A percentile compares a stretch with the other conserved stretches of the same genome.
phyloP scores from a whole-genome alignment of 2,888 invertebrate species.

The Mythimna lalbum region DNA sequence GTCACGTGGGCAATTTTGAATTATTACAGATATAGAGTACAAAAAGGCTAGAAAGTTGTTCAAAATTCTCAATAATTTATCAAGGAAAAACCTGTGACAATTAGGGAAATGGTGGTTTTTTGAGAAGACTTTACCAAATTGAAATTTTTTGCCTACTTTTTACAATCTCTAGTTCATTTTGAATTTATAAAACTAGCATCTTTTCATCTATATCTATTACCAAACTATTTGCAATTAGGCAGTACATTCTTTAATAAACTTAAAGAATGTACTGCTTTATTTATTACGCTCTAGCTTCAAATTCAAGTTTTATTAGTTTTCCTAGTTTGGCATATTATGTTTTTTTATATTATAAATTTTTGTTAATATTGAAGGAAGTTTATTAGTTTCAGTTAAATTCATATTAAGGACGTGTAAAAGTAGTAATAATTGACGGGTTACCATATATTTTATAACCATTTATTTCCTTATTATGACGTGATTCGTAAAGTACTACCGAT shows the following conservation, averaged over 20 bases:
- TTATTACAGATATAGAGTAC: neutral
- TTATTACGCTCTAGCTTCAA: neutral
- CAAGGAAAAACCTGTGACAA: neutral
- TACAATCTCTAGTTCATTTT: too few relatives aligned
- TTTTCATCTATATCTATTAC: too few relatives aligned
- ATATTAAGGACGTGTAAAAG: neutral
- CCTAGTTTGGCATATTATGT: neutral
- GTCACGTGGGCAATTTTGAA: neutral
- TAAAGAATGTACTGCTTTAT: too few relatives aligned
- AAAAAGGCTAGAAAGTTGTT: neutral
- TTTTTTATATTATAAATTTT: neutral
- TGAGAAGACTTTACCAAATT: too few relatives aligned
- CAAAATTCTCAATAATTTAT: neutral
- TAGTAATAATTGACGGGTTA: neutral
- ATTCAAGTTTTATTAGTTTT: neutral
- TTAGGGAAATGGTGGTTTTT: neutral
- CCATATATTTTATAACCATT: constrained; percentile 21
- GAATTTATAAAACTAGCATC: too few relatives aligned
- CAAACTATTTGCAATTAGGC: too few relatives aligned
- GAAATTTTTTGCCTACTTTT: too few relatives aligned
- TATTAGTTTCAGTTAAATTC: neutral
- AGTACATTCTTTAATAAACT: too few relatives aligned
- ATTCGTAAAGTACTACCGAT: constrained; percentile 12
- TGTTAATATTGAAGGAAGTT: neutral
- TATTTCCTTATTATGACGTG: constrained; percentile 37